Evolutionary conservation across 2,113 vertebrate genomes (phyloP).

Genomic region (Microcebus griseorufus): DNA sequence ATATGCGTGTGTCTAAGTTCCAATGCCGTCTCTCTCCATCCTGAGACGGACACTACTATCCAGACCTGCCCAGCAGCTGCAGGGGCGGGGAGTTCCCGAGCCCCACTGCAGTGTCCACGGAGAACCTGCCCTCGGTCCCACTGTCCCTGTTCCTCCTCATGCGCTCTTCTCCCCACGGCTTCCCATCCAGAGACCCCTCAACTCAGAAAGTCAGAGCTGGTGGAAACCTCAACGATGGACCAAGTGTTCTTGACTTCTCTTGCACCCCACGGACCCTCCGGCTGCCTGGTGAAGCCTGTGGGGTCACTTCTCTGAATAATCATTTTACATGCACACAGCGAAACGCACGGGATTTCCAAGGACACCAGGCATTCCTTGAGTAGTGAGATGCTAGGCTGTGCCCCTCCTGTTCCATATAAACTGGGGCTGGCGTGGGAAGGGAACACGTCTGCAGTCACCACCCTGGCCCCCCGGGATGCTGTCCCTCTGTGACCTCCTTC

Average conservation of each 20-base stretch:
- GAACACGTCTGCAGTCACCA: not conserved
- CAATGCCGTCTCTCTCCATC: not conserved
- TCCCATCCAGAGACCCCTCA: not conserved
- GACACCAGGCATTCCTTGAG: too few relatives aligned
- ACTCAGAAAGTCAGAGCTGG: not conserved
- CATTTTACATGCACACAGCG: not conserved
- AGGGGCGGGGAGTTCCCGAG: not conserved
- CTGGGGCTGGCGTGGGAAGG: not conserved
- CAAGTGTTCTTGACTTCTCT: not conserved
- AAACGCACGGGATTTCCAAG: not conserved
- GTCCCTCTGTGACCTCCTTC: not conserved
- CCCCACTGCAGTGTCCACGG: rapidly evolving
- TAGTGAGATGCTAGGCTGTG: not conserved
- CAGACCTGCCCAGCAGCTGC: not conserved
- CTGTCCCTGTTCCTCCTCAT: not conserved
- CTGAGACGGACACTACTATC: not conserved
- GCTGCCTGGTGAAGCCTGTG: not conserved
- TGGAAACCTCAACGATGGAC: not conserved
- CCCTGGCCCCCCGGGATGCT: rapidly evolving
- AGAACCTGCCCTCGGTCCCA: not conserved
- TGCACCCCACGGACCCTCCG: not conserved
- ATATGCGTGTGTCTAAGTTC: not conserved
- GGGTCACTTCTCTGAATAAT: not conserved
- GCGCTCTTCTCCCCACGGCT: not conserved
- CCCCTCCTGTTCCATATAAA: not conserved